phyloP scores from a whole-genome alignment of 2,113 vertebrate species.

The Danio rerio region GRCz12tu NC_133186.1:22605501-22606000 shows the following conservation, averaged over 20 bases:
- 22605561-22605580: background rate
- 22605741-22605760: slow-evolving; percentile 54
- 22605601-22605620: slow-evolving; percentile 33
- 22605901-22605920: slow-evolving; percentile 32
- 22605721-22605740: slow-evolving; percentile 59
- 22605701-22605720: slow-evolving; percentile 53
- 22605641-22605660: slow-evolving; percentile 6
- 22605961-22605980: slow-evolving; percentile 67
- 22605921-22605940: slow-evolving; percentile 53
- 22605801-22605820: slow-evolving; percentile 27
- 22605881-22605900: background rate
- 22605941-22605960: slow-evolving; percentile 77
- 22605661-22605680: slow-evolving; percentile 51
- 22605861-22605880: slow-evolving; percentile 32
- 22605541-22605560: background rate
- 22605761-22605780: slow-evolving; percentile 42
- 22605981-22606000: slow-evolving; percentile 68
- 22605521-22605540: background rate
- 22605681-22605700: slow-evolving; percentile 48
- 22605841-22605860: slow-evolving; percentile 43
- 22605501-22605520: background rate
- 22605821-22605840: slow-evolving; percentile 43
- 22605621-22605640: slow-evolving; percentile 2
- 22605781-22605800: slow-evolving; percentile 49
- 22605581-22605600: background rate